Conservation (phyloP, 2,113 vertebrate species). For the Meriones unguiculatus region DNA sequence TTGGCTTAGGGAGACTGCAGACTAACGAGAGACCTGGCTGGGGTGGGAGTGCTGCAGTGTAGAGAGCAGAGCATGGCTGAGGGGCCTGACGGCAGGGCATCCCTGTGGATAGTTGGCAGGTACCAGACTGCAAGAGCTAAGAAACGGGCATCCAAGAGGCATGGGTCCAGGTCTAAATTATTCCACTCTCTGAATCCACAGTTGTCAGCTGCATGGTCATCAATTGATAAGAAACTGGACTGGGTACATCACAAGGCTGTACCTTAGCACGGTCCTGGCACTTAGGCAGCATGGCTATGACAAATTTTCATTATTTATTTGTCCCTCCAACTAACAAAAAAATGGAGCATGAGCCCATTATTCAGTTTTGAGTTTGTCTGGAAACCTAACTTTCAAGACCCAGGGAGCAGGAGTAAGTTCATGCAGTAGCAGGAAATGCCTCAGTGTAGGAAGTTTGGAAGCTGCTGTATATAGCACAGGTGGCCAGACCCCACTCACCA, state of each 20-base stretch:
- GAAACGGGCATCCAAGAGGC: not conserved
- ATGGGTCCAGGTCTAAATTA: not conserved
- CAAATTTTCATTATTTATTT: not conserved
- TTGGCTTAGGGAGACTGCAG: not conserved
- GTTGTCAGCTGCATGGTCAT: not conserved
- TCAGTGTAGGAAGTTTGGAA: not conserved
- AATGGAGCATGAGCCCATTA: not conserved
- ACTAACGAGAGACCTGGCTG: not conserved
- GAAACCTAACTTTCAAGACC: slow-evolving; percentile 19
- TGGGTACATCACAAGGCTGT: not conserved
- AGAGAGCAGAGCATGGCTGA: not conserved
- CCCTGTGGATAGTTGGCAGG: not conserved
- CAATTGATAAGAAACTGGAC: not conserved
- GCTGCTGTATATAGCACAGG: slow-evolving; percentile 8
- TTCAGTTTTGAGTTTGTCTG: slow-evolving; percentile 31
- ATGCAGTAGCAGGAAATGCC: not conserved
- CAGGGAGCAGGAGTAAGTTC: not conserved
- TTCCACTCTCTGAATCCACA: not conserved
- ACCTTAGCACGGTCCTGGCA: not conserved
- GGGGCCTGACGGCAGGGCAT: not conserved
- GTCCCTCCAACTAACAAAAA: not conserved
- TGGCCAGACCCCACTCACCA: not conserved
- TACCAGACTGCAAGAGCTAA: not conserved
- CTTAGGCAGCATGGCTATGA: not conserved
- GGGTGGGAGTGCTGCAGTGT: not conserved